Conservation (phyloP, 35 echinoderm and acorn worm genomes). For the Strongylocentrotus purpuratus region DNA sequence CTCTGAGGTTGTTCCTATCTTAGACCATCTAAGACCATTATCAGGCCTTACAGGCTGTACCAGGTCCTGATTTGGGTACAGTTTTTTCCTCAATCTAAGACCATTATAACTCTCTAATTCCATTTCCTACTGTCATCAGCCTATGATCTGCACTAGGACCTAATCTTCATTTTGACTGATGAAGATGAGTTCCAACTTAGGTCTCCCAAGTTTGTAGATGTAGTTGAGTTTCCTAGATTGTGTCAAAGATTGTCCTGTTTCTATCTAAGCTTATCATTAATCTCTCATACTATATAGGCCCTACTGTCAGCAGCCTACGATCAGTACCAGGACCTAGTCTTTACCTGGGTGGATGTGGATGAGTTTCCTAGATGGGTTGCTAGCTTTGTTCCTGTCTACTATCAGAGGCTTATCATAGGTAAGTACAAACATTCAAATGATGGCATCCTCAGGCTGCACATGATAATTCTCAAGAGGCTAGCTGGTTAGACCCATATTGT, state of each 20-base stretch:
- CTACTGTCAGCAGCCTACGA: conserved; percentile 71
- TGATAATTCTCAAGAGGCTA: too few species aligned
- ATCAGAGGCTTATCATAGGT: conserved; percentile 76
- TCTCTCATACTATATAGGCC: background rate
- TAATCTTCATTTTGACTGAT: conserved; percentile 70
- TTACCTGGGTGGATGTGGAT: conserved; percentile 71
- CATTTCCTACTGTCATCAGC: conserved; percentile 53
- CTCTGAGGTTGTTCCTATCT: too few species aligned
- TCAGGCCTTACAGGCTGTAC: too few species aligned
- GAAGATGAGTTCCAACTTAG: conserved; percentile 93
- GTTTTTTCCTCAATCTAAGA: too few species aligned
- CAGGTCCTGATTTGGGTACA: too few species aligned
- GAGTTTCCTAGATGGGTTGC: conserved; percentile 90
- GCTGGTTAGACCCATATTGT: too few species aligned
- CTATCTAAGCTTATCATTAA: too few species aligned
- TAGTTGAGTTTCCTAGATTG: too few species aligned
- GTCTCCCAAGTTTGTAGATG: too few species aligned
- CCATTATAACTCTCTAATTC: background rate
- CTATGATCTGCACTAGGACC: conserved; percentile 76
- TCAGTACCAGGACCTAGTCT: conserved; percentile 79
- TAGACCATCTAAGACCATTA: too few species aligned
- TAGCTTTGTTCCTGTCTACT: conserved; percentile 76
- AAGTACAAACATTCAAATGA: conserved; percentile 32
- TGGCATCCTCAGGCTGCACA: too few species aligned
- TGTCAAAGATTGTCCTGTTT: too few species aligned